These are phyloP conservation scores for Megalonaias nervosa DNA, from an alignment of 1,140 invertebrate genomes.

Conservation along the genomic window DNA sequence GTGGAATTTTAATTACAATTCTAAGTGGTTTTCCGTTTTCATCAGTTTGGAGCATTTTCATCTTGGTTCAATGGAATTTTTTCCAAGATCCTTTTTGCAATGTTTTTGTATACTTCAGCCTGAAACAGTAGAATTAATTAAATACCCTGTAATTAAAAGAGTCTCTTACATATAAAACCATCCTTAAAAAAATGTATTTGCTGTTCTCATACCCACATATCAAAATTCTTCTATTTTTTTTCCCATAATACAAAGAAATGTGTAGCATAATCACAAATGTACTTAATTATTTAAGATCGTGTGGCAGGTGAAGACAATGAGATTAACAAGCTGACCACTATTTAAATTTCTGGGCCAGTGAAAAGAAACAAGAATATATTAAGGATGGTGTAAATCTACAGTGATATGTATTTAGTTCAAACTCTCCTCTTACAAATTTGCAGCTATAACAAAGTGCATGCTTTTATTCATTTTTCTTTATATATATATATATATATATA, in stretches of 20 bases:
- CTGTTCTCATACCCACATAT: background rate
- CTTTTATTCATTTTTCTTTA: too few species aligned
- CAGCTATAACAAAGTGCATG: too few species aligned
- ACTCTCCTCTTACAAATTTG: too few species aligned
- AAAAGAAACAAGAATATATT: too few species aligned
- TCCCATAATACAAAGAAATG: constrained; percentile 4
- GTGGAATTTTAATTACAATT: too few species aligned
- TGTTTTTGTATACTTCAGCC: constrained; percentile 50
- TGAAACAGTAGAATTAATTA: constrained; percentile 44
- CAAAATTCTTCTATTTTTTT: background rate
- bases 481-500: too few species aligned
- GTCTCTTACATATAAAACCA: background rate
- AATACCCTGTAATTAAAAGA: background rate
- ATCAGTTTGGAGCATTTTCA: too few species aligned
- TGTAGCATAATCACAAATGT: background rate
- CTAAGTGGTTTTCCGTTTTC: too few species aligned
- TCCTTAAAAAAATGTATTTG: constrained; percentile 5
- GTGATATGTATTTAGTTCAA: too few species aligned
- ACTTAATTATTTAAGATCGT: background rate
- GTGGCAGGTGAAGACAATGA: background rate
- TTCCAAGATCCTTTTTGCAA: constrained; percentile 47
- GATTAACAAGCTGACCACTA: too few species aligned
- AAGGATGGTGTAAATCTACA: too few species aligned
- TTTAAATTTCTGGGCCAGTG: too few species aligned
- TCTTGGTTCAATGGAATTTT: background rate